Percentiles rank a stretch among this genome's conserved stretches.
Conservation (phyloP, 1,140 invertebrate genomes). For the Aricia agestis region DNA sequence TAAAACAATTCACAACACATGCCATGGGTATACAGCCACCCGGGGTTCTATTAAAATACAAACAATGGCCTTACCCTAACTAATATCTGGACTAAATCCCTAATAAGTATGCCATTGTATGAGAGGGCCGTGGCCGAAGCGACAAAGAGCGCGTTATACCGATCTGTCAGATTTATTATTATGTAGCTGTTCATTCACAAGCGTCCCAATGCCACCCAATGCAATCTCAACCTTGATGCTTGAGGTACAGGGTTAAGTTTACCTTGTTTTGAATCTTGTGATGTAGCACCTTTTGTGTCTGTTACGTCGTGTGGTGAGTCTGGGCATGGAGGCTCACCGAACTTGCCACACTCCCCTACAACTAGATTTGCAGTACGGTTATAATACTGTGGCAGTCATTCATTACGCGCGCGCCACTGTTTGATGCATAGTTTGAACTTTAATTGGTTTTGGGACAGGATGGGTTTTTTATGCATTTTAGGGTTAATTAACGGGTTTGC, state of each 20-base stretch:
- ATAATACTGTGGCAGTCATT: constrained; percentile 66
- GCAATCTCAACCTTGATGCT: constrained; percentile 24
- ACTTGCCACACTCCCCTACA: constrained; percentile 70
- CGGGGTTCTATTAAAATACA: constrained; percentile 73
- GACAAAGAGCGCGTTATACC: constrained; percentile 74
- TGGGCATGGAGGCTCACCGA: constrained; percentile 73
- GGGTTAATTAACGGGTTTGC: not conserved
- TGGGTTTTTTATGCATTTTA: not conserved
- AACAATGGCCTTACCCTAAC: constrained; percentile 72
- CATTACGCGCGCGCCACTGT: constrained; percentile 65
- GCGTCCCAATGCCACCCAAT: not conserved
- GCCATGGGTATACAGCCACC: constrained; percentile 42
- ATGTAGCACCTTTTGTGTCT: not conserved
- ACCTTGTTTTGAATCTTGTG: not conserved
- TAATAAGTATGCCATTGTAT: constrained; percentile 75
- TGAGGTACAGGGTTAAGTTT: not conserved
- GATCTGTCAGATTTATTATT: constrained; percentile 54
- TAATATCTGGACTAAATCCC: constrained; percentile 76
- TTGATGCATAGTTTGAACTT: constrained; percentile 55
- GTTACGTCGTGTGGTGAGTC: constrained; percentile 60
- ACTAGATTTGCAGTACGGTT: constrained; percentile 73
- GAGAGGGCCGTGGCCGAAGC: constrained; percentile 68
- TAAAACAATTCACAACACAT: constrained; percentile 45
- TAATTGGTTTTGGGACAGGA: constrained; percentile 37
- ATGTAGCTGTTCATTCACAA: constrained; percentile 25